Evolutionary conservation across 1,140 invertebrate genomes (phyloP), one percentile per base, ranked within the genome.

Genomic region (Melanaphis sacchari): DNA sequence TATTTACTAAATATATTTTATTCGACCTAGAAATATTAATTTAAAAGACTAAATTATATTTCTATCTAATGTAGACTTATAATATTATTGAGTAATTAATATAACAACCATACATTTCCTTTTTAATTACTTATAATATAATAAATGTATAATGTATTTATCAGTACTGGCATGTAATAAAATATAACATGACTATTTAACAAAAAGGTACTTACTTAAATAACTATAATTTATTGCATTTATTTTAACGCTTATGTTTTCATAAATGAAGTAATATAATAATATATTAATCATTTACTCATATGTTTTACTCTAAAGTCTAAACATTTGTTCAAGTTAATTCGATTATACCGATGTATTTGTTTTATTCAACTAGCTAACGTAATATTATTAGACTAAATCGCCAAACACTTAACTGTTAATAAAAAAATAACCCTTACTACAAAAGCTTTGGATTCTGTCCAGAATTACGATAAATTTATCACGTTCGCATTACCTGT

Each of bases 381-480:
- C 18, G n/a, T 88, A 88, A 90, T 90, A 54, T 54, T 90, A 90
- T 90, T 90, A 54, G 49, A 90, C 88, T 90, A 76, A 66, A 81
- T 81, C 52, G 40, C 31, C 43, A 9, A 81, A 81, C 66, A 92
- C 52, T 92, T 92, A 92, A 84, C 41, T 59, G 31, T 76, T 49
- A 46, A 82, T 92, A 92, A 46, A 92, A 92, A 76, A 91, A 84
- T 15, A 76, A 76, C 40, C 43, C 81, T 84, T 84, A 84, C 36
- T 46, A 82, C 54, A 81, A 46, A 76, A 81, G n/a, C 7, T 92
- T 92, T 92, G 91, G 91, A 92, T 31, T 31, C 76, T 40, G 43
- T 92, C 91, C 91, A 92, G 91, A 46, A 92, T 92, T 26, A 91
- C 66, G 90, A 91, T 92, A 92, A 92, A 92, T 92, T 92, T 92